These are phyloP conservation scores for Parascotia fuliginaria DNA, from an alignment of 2,888 invertebrate species.

Conservation along the genomic window DNA sequence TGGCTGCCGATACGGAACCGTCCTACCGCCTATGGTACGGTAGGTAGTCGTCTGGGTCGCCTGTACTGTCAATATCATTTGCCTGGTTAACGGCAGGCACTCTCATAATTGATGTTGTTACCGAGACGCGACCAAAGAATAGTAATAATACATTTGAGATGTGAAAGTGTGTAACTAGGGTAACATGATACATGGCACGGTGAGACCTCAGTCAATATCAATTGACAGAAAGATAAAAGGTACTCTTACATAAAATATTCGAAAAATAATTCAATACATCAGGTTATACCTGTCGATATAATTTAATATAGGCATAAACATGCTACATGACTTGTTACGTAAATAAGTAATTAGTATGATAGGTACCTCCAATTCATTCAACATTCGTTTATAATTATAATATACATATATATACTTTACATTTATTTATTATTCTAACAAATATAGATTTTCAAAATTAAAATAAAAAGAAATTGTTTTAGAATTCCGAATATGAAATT, in stretches of 20 bases:
- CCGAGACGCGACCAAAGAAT: not conserved
- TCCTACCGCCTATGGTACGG: no score
- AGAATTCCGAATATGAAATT: not conserved
- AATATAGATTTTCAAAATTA: conserved; percentile 9
- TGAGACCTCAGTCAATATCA: conserved; percentile 49
- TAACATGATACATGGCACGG: conserved; percentile 51
- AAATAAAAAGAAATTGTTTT: conserved; percentile 5
- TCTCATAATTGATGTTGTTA: not conserved
- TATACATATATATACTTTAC: conserved; percentile 10
- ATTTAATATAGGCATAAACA: conserved; percentile 25
- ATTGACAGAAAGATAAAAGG: conserved; percentile 47
- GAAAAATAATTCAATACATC: conserved; percentile 54
- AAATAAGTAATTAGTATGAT: conserved; percentile 4
- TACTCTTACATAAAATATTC: conserved; percentile 49
- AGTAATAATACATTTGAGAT: not conserved
- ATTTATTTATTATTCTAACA: conserved; percentile 12
- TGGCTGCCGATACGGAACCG: no score
- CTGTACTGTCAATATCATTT: no score
- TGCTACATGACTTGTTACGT: not conserved
- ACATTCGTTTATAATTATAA: conserved; percentile 16
- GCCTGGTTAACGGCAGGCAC: not conserved
- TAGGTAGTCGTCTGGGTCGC: no score
- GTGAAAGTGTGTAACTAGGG: not conserved
- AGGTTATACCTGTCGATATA: conserved; percentile 40
- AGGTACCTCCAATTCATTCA: conserved; percentile 19